Evolutionary conservation across 2,113 vertebrate genomes (phyloP).

Genomic region (Bubo scandiacus): DNA sequence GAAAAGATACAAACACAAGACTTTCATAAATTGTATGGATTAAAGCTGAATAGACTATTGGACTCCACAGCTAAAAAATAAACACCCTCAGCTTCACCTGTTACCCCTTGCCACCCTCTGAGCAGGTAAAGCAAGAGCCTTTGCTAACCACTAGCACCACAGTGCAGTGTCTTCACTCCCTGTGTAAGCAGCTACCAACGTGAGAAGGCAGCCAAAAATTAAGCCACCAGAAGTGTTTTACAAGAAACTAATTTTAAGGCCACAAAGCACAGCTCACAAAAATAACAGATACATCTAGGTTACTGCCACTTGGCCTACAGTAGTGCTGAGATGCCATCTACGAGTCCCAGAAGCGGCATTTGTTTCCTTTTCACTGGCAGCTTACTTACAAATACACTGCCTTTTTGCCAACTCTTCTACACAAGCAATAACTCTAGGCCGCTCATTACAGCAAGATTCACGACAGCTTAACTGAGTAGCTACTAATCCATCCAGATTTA

Average conservation of each 20-base stretch:
- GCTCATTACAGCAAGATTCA: background rate
- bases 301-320: background rate
- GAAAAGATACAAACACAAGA: background rate
- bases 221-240: background rate
- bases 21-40: background rate
- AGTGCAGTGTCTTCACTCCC: background rate
- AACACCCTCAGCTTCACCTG: background rate
- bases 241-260: background rate
- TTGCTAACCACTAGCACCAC: background rate
- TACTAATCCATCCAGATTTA: background rate
- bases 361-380: background rate
- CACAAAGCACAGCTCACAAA: background rate
- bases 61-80: background rate
- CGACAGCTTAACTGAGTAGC: background rate
- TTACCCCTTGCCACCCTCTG: background rate
- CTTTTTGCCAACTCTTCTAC: background rate
- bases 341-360: background rate
- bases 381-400: background rate
- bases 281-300: background rate
- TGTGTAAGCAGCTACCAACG: background rate
- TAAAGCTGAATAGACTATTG: background rate
- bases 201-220: background rate
- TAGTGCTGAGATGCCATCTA: rapidly evolving
- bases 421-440: background rate
- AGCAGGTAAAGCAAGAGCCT: background rate